Evolutionary conservation across 2,113 vertebrate species (phyloP).

Genomic region (Romanogobio albipinnatus): DNA sequence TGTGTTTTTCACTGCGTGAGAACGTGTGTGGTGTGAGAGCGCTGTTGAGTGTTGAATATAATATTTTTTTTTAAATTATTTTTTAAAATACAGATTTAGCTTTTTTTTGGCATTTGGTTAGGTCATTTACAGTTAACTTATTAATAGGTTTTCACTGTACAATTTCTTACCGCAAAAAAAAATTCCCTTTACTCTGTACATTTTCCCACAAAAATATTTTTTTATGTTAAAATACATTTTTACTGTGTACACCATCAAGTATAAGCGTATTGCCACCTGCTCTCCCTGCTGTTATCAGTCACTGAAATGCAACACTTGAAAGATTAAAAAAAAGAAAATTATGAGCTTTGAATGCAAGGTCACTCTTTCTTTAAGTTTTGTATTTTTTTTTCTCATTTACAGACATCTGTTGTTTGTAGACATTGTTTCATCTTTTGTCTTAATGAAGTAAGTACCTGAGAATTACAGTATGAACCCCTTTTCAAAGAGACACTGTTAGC

Average conservation of each 20-base stretch:
- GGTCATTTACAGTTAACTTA: no score
- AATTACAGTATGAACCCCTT: slow-evolving; percentile 25
- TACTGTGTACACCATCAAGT: neutral
- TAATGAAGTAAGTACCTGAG: slow-evolving; percentile 16
- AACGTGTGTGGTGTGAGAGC: no score
- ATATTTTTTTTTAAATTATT: neutral
- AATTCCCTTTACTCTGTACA: neutral
- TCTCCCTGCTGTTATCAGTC: neutral
- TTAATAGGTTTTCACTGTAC: no score
- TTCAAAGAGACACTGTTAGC: neutral
- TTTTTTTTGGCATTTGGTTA: no score
- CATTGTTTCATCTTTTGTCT: slow-evolving; percentile 32
- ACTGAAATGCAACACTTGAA: slow-evolving; percentile 13
- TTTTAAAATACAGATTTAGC: no score
- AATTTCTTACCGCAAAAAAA: no score
- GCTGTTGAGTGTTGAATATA: neutral
- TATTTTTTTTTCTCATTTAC: neutral
- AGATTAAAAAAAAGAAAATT: neutral
- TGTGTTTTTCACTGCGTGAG: no score
- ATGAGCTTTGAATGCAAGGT: slow-evolving; percentile 6
- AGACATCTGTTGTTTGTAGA: neutral
- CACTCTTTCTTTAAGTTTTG: neutral
- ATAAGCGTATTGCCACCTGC: neutral
- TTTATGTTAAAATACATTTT: no score
- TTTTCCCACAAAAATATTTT: no score